Evolutionary conservation across 2,888 invertebrate genomes (phyloP).

Genomic region (Bombylius major): DNA sequence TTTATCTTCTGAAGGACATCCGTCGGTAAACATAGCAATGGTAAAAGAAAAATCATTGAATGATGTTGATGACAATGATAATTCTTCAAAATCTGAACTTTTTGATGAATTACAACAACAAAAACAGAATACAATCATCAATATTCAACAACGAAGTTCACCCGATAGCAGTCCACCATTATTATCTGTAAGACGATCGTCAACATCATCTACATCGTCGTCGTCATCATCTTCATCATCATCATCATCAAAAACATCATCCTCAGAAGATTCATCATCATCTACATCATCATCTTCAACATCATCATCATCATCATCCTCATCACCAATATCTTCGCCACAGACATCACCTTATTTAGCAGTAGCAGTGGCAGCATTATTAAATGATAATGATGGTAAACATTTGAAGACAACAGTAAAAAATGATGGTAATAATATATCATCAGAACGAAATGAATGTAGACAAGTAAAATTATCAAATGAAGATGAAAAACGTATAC

Average conservation of each 20-base stretch:
- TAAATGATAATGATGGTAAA: not conserved
- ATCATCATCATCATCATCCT: not conserved
- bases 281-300: conserved; percentile 6
- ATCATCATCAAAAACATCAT: conserved; percentile 17
- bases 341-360: not conserved
- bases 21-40: no score
- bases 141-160: no score
- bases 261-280: conserved; percentile 7
- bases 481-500: conserved; percentile 9
- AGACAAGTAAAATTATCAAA: not conserved
- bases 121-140: no score
- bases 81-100: no score
- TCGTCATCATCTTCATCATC: conserved; percentile 18
- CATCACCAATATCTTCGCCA: conserved; percentile 9
- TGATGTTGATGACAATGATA: no score
- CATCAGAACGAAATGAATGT: not conserved
- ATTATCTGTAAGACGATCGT: not conserved
- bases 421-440: not conserved
- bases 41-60: no score
- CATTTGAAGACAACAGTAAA: not conserved
- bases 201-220: conserved; percentile 14
- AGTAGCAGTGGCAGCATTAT: not conserved
- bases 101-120: no score
- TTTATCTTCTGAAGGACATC: conserved; percentile 2
- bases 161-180: no score